Evolutionary conservation across 2,797 vertebrate species (phyloP).

Genomic region (Macroramphosus scolopax): DNA sequence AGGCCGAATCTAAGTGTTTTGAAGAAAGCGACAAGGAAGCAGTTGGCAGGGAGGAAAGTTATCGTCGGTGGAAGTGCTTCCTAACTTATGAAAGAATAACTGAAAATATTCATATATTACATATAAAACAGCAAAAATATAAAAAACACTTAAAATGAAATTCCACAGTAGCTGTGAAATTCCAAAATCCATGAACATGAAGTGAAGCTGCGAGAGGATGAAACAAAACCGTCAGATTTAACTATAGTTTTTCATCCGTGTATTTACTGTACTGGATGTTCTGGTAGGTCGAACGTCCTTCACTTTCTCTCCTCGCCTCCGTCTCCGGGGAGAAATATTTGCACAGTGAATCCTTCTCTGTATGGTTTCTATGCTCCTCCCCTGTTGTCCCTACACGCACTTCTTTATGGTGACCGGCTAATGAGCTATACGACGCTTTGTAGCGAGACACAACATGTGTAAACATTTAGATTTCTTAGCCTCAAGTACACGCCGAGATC

Average conservation of each 20-base stretch:
- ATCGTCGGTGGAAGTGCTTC: no score
- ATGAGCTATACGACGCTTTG: constrained; percentile 61
- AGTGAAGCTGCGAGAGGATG: no score
- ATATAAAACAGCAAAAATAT: no score
- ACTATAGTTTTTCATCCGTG: no score
- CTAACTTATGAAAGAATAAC: no score
- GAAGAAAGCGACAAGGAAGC: not conserved
- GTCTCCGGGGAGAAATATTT: constrained; percentile 65
- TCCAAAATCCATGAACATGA: no score
- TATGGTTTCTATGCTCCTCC: constrained; percentile 43
- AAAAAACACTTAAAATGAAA: no score
- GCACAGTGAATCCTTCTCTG: constrained; percentile 40
- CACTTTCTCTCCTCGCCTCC: constrained; percentile 22
- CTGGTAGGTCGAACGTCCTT: constrained; percentile 25
- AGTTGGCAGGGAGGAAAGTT: not conserved
- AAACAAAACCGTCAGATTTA: no score
- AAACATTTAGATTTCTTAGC: constrained; percentile 66
- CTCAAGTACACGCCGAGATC: constrained; percentile 39
- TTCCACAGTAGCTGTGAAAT: no score
- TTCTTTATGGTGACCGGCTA: constrained; percentile 66
- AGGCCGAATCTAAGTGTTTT: no score
- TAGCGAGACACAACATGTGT: constrained; percentile 61
- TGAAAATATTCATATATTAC: no score
- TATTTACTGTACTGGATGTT: constrained; percentile 47
- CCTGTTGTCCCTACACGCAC: constrained; percentile 54